Conservation (phyloP, 35 echinoderm and acorn worm genomes). For the Diadema setosum region DNA sequence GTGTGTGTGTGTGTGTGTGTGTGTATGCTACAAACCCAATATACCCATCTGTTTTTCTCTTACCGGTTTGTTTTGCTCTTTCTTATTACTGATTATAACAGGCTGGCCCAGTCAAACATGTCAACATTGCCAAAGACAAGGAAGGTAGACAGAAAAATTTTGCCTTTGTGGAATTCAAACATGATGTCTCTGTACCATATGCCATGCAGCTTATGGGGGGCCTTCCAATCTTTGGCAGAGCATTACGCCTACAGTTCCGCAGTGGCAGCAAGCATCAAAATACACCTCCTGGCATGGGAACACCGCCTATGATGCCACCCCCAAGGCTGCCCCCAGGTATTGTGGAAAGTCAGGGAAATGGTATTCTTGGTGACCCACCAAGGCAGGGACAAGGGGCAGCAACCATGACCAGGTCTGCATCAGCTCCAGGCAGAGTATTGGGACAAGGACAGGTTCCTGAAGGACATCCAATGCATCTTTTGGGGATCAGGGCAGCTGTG, state of each 20-base stretch:
- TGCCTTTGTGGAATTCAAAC: constrained; percentile 92
- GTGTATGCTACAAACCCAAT: not conserved
- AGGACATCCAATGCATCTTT: not conserved
- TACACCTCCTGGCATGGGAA: not conserved
- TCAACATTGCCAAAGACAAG: constrained; percentile 68
- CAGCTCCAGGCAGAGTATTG: not conserved
- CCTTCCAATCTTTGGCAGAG: constrained; percentile 35
- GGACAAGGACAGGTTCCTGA: not conserved
- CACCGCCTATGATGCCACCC: not conserved
- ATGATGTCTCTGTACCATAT: constrained; percentile 87
- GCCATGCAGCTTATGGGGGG: constrained; percentile 70
- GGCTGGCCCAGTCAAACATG: constrained; percentile 82
- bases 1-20: not conserved
- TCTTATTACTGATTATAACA: not conserved
- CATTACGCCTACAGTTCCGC: constrained; percentile 62
- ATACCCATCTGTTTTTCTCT: not conserved
- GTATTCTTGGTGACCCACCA: not conserved
- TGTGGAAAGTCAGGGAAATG: not conserved
- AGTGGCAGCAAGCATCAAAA: constrained; percentile 69
- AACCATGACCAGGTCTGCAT: not conserved
- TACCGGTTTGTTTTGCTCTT: not conserved
- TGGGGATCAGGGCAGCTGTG: not conserved
- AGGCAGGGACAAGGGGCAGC: not conserved
- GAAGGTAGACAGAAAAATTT: constrained; percentile 28
- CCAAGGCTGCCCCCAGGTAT: not conserved